These are phyloP conservation scores for Tetramorium alpestre DNA, from an alignment of 1,140 invertebrate genomes.

Conservation along the genomic window DNA sequence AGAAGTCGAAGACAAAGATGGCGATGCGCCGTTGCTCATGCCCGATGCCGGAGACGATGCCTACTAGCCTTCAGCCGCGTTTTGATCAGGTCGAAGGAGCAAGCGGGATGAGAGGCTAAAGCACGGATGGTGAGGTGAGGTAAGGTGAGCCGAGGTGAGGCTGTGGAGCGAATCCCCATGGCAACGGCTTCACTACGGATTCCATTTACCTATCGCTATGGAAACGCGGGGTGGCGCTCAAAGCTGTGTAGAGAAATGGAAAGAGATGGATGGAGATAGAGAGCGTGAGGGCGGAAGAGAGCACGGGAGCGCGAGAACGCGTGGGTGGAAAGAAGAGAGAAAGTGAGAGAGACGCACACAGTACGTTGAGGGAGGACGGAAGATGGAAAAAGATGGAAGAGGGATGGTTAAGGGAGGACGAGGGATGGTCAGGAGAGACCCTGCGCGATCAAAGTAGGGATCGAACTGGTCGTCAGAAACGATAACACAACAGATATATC, in stretches of 20 bases:
- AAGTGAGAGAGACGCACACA: slow-evolving; percentile 45
- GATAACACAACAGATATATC: slow-evolving; percentile 79
- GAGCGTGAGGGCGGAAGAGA: slow-evolving; percentile 59
- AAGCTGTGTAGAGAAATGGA: slow-evolving; percentile 74
- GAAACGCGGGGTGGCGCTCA: slow-evolving; percentile 84
- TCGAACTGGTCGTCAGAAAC: slow-evolving; percentile 72
- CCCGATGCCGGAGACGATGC: slow-evolving; percentile 67
- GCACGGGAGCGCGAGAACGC: slow-evolving; percentile 54
- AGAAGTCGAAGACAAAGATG: slow-evolving; percentile 63
- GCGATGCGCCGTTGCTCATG: slow-evolving; percentile 60
- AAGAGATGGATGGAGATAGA: slow-evolving; percentile 65
- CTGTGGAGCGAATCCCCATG: slow-evolving; percentile 83
- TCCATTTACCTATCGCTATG: slow-evolving; percentile 86
- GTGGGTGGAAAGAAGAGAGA: slow-evolving; percentile 21
- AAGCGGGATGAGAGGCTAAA: slow-evolving; percentile 72
- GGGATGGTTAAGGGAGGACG: slow-evolving; percentile 55
- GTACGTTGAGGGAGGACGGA: slow-evolving; percentile 44
- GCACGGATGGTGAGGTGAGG: slow-evolving; percentile 73
- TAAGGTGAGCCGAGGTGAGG: slow-evolving; percentile 80
- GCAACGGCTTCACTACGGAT: slow-evolving; percentile 85
- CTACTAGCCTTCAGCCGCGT: slow-evolving; percentile 73
- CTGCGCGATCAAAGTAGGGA: slow-evolving; percentile 55
- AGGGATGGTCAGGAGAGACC: slow-evolving; percentile 62
- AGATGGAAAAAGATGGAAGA: slow-evolving; percentile 50
- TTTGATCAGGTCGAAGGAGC: slow-evolving; percentile 76